Evolutionary conservation across 2,797 vertebrate species (phyloP), one percentile per base, ranked within the genome.

Genomic region (Lycodopsis pacificus): DNA sequence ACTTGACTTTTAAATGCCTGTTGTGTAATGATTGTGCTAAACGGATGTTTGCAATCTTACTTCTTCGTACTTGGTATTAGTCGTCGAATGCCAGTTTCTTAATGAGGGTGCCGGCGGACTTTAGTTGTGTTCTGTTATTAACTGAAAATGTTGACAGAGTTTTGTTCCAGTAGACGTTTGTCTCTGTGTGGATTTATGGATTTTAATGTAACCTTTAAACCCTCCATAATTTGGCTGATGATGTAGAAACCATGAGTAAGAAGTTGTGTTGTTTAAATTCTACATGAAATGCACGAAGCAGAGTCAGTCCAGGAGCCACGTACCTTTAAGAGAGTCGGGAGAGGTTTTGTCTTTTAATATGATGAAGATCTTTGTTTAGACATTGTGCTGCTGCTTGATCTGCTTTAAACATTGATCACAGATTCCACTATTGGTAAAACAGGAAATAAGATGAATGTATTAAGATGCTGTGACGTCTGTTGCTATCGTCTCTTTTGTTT

Each of bases 401-500:
- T 73, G 22, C 59, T 79, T 68, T 57, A 62, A 76, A 65, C 53
- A 68, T 73, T 71, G 22, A 49, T 49, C 46, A 49, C 7, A n/a
- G 10, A 48, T 19, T 48, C 17, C 19, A 20, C 6, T 48, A 9
- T 48, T 48, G 7, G 17, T 48, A 8, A 51, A 51, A 12, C 9
- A 22, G 9, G n/a, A 51, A n/a, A n/a, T 11, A 22, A 51, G 20
- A 51, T 8, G n/a, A 51, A 4, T 48, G 42, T n/a, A 22, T 2
- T 8, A 48, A 48, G 46, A 48, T 65, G 36, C 65, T 73, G 54
- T 69, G 61, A 51, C 7, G 9, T 71, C 54, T 42, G 20, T 38
- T 62, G 7, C 14, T 73, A 81, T 90, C 89, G 92, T 97, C 92
- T 96, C 76, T 96, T 96, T 91, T 96, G 94, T 97, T 94, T 95